Conservation (phyloP, 2,797 vertebrate genomes). For the Miichthys miiuy region DNA sequence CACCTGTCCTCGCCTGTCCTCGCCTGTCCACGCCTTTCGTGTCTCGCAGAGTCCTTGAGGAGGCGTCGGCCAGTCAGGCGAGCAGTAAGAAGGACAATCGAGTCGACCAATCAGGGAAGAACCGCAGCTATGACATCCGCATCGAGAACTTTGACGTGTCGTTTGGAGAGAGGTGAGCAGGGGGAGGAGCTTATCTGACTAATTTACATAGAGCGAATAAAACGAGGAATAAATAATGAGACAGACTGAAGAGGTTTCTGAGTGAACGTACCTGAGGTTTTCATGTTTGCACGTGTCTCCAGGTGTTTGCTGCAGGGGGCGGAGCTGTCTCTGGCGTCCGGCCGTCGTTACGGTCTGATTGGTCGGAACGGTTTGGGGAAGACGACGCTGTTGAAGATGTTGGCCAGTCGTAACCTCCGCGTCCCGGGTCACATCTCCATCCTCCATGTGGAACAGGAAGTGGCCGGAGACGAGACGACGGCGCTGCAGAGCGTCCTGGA, state of each 20-base stretch:
- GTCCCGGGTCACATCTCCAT: constrained; percentile 95
- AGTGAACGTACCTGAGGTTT: neutral
- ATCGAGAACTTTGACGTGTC: constrained; percentile 98
- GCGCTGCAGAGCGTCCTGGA: constrained; percentile 95
- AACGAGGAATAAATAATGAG: no score
- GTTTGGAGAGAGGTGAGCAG: constrained; percentile 93
- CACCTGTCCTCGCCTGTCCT: neutral
- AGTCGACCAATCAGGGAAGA: constrained; percentile 95
- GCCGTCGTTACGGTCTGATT: constrained; percentile 94
- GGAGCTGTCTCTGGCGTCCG: constrained; percentile 90
- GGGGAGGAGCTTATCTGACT: neutral
- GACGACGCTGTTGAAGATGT: constrained; percentile 96
- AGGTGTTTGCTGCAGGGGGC: constrained; percentile 94
- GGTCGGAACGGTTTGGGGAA: constrained; percentile 97
- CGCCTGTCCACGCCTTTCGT: neutral
- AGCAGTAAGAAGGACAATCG: constrained; percentile 95
- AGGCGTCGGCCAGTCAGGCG: constrained; percentile 97
- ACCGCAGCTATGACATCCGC: constrained; percentile 95
- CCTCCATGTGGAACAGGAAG: constrained; percentile 97
- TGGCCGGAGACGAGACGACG: constrained; percentile 91
- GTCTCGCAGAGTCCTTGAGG: constrained; percentile 91
- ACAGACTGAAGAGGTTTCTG: no score
- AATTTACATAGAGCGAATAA: no score
- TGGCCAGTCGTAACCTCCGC: constrained; percentile 91
- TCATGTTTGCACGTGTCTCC: neutral